phyloP scores from a whole-genome alignment of 1,140 invertebrate species.

The Sitobion miscanthi region DNA sequence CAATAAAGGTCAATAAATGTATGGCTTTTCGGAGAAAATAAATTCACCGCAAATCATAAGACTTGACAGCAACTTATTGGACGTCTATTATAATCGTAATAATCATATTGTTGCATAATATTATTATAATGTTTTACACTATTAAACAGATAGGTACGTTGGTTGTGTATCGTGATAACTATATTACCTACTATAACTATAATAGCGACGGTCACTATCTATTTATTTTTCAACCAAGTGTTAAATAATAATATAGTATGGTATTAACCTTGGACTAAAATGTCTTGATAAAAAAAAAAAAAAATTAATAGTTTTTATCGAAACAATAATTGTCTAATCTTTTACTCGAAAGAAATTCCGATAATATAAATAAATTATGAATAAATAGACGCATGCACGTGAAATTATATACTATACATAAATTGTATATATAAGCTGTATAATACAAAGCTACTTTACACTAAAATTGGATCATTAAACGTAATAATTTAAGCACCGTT shows the following conservation, averaged over 20 bases:
- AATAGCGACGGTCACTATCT: background rate
- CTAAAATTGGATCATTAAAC: background rate
- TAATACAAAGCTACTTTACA: background rate
- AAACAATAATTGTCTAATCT: background rate
- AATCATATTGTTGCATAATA: no score
- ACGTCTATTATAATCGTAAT: no score
- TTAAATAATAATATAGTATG: background rate
- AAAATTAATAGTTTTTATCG: background rate
- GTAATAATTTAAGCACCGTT: background rate
- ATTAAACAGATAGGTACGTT: background rate
- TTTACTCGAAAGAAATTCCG: background rate
- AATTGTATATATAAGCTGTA: background rate
- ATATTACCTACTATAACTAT: no score
- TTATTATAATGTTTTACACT: no score
- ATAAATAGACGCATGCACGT: background rate
- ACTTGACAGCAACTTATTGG: background rate
- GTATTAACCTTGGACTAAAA: background rate
- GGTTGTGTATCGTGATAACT: background rate
- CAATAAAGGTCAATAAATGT: no score
- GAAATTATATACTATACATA: no score
- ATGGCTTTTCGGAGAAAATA: background rate
- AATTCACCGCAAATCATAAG: background rate
- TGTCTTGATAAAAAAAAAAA: background rate
- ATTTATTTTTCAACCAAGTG: background rate
- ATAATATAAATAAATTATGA: background rate